phyloP scores from a whole-genome alignment of 2,113 vertebrate species.

The Osmerus eperlanus region DNA sequence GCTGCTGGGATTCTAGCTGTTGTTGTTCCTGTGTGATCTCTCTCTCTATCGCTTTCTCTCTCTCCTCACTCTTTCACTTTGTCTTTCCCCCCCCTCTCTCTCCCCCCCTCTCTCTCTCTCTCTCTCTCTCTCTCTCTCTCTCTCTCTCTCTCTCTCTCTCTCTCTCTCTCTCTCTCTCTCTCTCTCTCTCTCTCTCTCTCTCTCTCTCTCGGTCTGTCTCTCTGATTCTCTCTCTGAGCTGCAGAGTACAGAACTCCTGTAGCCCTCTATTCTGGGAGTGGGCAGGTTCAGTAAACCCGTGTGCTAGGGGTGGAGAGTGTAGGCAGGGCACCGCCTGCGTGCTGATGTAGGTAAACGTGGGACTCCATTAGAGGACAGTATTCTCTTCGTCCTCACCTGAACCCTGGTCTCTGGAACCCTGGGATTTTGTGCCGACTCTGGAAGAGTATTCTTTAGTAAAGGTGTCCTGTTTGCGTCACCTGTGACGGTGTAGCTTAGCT shows the following conservation, averaged over 20 bases:
- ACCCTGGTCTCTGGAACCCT: slow-evolving; percentile 44
- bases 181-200: no score
- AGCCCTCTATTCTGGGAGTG: no score
- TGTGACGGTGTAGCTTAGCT: no score
- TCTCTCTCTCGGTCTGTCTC: background rate
- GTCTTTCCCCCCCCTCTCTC: background rate
- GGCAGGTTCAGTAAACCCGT: no score
- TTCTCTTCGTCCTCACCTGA: slow-evolving; percentile 24
- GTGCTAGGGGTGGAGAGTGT: background rate
- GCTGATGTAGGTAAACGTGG: no score
- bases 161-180: background rate
- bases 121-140: background rate
- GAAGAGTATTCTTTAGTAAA: no score
- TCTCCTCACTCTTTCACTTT: slow-evolving; percentile 8
- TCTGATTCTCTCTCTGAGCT: background rate
- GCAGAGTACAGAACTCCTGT: background rate
- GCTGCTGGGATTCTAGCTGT: slow-evolving; percentile 37
- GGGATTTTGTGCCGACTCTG: no score
- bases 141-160: background rate
- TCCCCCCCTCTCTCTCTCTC: background rate
- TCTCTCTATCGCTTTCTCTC: background rate
- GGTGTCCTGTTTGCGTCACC: no score
- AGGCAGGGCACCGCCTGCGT: background rate
- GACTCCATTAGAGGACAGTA: background rate
- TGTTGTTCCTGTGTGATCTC: slow-evolving; percentile 27